phyloP scores from a whole-genome alignment of 2,113 vertebrate genomes.

The Pelobates fuscus region DNA sequence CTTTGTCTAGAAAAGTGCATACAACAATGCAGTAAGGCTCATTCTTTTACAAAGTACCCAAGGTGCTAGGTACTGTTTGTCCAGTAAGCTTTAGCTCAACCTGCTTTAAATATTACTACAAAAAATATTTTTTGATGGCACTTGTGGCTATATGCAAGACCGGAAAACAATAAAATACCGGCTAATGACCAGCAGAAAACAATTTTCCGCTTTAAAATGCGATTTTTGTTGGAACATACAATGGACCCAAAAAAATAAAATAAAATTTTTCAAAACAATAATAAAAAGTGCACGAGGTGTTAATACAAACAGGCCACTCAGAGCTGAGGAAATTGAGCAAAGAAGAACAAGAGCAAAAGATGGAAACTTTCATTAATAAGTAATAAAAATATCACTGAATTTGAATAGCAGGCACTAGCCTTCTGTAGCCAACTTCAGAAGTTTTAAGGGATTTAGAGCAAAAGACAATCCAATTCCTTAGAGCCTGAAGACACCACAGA shows the following conservation, averaged over 20 bases:
- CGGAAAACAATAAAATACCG: conserved; percentile 17
- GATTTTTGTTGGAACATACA: conserved; percentile 29
- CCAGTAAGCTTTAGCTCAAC: no score
- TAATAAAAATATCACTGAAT: conserved; percentile 47
- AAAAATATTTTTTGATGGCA: conserved; percentile 5
- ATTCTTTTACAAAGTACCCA: no score
- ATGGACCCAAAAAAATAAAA: conserved; percentile 10
- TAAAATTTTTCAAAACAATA: no score
- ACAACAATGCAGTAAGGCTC: no score
- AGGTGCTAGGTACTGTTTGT: no score
- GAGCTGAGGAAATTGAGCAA: conserved; percentile 43
- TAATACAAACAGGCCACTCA: conserved; percentile 33
- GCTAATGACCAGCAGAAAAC: no score
- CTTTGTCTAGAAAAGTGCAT: no score
- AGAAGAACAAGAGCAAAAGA: conserved; percentile 39
- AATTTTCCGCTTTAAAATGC: neutral
- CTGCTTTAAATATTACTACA: conserved; percentile 13
- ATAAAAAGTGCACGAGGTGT: conserved; percentile 36
- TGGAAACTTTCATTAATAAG: conserved; percentile 52
- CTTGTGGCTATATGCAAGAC: neutral
- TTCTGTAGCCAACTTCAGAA: conserved; percentile 45
- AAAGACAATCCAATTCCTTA: conserved; percentile 31
- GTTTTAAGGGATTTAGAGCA: conserved; percentile 49
- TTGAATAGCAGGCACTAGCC: conserved; percentile 42
- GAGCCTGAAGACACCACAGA: conserved; percentile 42